Base-by-base conservation (phyloP, 1,140 invertebrate genomes). In the Callitettix versicolor region DNA sequence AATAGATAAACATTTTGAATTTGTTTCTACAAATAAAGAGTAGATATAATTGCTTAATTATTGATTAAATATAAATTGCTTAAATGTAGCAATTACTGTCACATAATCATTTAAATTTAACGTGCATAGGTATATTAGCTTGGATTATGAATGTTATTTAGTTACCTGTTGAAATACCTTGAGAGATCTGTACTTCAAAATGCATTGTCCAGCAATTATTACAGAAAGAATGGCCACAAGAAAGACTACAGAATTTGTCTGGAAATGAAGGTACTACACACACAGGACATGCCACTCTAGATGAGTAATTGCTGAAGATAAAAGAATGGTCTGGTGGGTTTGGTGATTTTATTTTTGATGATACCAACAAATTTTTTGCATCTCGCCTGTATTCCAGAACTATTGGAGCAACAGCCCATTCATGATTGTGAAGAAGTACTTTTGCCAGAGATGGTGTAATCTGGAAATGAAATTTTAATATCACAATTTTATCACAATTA, bases 191-290 rank as follows among this genome's bases (percentile, higher is more conserved):
- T 62, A 92, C 84, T 78, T 95, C 91, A 73, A 97, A 95, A 76
- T 95, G 90, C 73, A 82, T 88, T 58, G 82, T 82, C 95, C 95
- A 97, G 70, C 95, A 98, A 56, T 92, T 86, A 69, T 86, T 88
- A 69, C 95, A 98, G 72, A 95, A 98, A 36, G 79, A 79, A 72
- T 98, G 94, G 12, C 86, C 84, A 76, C 95, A 98, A 9, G 84
- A 80, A 40, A 97, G 73, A 55, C 80, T 80, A 68, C 80, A 81
- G 68, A 91, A 90, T 64, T 81, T 82, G 24, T 80, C 78, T 54
- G 69, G 60, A 24, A 67, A 67, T 17, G 80, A 69, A 17, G 57
- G 54, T 18, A 49, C 42, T 15, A 62, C 56, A 68, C 85, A 87
- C 7, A 86, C 80, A 3, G 75, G 72, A 67, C 85, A 87, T 12